phyloP scores from a whole-genome alignment of 2,797 vertebrate genomes.

The Hafferia zeledoni region DNA sequence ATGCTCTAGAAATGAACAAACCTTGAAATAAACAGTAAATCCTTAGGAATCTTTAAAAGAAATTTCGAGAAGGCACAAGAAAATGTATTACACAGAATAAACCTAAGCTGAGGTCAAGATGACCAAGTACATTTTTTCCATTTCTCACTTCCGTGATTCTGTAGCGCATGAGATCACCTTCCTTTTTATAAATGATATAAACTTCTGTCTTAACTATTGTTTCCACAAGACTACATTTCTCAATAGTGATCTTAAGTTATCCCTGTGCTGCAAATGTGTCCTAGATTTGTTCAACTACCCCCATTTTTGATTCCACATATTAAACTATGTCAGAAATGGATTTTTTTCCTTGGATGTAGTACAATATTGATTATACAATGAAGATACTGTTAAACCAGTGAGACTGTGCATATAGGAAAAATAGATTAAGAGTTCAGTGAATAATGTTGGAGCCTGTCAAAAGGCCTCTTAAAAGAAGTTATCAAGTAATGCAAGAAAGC shows the following conservation, averaged over 20 bases:
- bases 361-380: background rate
- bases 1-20: background rate
- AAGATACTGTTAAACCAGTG: background rate
- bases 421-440: background rate
- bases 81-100: background rate
- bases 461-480: background rate
- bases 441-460: background rate
- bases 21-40: background rate
- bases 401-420: background rate
- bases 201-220: constrained; percentile 9
- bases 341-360: background rate
- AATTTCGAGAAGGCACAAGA: background rate
- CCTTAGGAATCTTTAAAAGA: background rate
- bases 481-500: background rate
- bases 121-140: background rate
- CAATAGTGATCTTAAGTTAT: background rate
- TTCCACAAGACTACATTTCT: background rate
- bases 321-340: background rate
- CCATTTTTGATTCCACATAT: background rate
- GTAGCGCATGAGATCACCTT: constrained; percentile 31
- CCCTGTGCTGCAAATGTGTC: fast-evolving
- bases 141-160: background rate
- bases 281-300: background rate
- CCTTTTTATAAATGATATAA: constrained; percentile 18
- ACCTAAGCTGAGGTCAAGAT: background rate